These are phyloP conservation scores for Sinohyriopsis cumingii DNA, from an alignment of 2,888 invertebrate genomes.

Conservation along the genomic window DNA sequence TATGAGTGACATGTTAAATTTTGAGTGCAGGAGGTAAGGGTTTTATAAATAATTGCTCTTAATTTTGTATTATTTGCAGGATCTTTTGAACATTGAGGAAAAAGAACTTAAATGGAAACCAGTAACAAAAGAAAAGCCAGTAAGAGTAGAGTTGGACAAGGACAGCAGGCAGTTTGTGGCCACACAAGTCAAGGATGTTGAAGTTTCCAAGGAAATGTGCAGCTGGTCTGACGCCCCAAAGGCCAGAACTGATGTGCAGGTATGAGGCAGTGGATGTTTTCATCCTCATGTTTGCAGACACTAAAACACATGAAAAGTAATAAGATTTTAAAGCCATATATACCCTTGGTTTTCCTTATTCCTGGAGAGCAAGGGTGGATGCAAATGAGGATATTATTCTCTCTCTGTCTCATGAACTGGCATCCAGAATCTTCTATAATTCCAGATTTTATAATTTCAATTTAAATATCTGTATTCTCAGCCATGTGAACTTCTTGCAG, in stretches of 20 bases:
- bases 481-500: no score
- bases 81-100: not conserved
- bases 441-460: no score
- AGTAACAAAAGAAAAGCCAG: conserved; percentile 2
- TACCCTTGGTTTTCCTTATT: no score
- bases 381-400: no score
- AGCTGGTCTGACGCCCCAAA: conserved; percentile 42
- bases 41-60: no score
- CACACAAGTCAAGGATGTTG: conserved; percentile 24
- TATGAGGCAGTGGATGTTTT: conserved; percentile 25
- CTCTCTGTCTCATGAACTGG: no score
- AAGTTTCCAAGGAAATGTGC: conserved; percentile 49
- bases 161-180: not conserved
- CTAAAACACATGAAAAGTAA: not conserved
- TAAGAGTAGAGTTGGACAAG: not conserved
- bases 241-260: conserved; percentile 58
- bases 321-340: not conserved
- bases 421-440: no score
- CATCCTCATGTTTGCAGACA: not conserved
- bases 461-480: no score
- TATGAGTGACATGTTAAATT: no score
- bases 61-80: no score
- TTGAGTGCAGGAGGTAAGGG: no score
- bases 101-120: conserved; percentile 5
- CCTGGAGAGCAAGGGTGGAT: no score